Evolutionary conservation across 2,113 vertebrate species (phyloP), one percentile per base, ranked within the genome.

Genomic region (Tachycineta bicolor): DNA sequence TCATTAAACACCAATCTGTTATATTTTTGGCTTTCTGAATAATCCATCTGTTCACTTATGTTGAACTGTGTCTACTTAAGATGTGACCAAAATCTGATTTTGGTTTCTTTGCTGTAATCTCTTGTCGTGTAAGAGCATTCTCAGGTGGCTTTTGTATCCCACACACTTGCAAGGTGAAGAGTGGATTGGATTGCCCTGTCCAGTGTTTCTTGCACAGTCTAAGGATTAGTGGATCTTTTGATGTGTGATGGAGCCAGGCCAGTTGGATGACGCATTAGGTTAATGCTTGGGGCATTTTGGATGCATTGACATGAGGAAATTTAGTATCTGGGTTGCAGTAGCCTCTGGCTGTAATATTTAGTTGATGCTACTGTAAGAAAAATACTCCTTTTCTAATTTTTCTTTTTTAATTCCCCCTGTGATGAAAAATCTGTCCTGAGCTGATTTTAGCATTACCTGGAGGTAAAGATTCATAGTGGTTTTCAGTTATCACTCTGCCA

Each of bases 261-360:
- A 49, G 44, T 20, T 80, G 68, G 75, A 77, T 1, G 5, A 53
- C 44, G 60, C 56, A n/a, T 90, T 83, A 70, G 78, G 63, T 43
- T 94, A 82, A 83, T 69, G 33, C 84, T 79, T 80, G 70, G 64
- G 85, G 68, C 73, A 10, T 60, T 77, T 34, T 71, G 60, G 65
- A 58, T 68, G 41, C 52, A 53, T 6, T 63, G 44, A 64, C 41
- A 16, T 25, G 28, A 71, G 71, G 47, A 77, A 95, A 83, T 90
- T 52, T 39, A 81, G 33, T 93, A 83, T 77, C 83, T 93, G 76
- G 87, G 79, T 93, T 93, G 89, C 34, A 64, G 71, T 59, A 88
- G 60, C 85, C 44, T 83, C 59, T 12, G 6, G 84, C 82, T 70
- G 60, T 59, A 70, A 49, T 0, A 2, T 63, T 88, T 86, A 92